A percentile compares a stretch with the other conserved stretches of the same genome.
phyloP scores from a whole-genome alignment of 2,113 vertebrate genomes.

The Budorcas taxicolor region DNA sequence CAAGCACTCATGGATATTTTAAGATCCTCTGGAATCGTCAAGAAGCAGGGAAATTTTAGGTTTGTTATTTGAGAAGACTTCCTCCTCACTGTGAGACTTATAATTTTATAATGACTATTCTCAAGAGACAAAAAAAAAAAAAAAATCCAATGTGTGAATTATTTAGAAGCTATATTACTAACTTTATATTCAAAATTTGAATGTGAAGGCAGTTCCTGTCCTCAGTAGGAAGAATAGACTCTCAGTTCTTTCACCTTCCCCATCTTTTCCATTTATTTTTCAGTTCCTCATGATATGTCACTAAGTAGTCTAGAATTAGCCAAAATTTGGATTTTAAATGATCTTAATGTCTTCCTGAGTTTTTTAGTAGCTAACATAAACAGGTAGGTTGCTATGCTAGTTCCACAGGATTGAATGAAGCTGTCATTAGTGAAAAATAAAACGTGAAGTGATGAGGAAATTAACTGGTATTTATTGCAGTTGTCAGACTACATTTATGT shows the following conservation, averaged over 20 bases:
- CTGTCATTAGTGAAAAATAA: not conserved
- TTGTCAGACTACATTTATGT: not conserved
- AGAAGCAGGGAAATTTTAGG: not conserved
- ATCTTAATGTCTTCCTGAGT: not conserved
- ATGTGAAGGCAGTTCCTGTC: not conserved
- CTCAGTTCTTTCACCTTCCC: not conserved
- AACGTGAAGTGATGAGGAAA: not conserved
- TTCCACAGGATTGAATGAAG: not conserved
- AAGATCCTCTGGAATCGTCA: not conserved
- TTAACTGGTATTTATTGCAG: not conserved
- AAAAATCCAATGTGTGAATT: not conserved
- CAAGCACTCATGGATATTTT: not conserved
- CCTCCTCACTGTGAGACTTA: not conserved
- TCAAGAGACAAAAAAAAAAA: not conserved
- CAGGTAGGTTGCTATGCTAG: not conserved
- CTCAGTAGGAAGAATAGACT: not conserved
- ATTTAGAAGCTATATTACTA: not conserved
- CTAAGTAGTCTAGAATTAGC: not conserved
- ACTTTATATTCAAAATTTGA: not conserved
- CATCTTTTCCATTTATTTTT: conserved; percentile 27
- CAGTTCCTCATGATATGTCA: not conserved
- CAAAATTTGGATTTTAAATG: not conserved
- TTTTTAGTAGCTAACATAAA: not conserved
- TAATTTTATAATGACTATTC: not conserved
- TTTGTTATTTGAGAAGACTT: not conserved